These are phyloP conservation scores for Pomacea canaliculata DNA, from an alignment of 2,888 invertebrate species.

Conservation along the genomic window DNA sequence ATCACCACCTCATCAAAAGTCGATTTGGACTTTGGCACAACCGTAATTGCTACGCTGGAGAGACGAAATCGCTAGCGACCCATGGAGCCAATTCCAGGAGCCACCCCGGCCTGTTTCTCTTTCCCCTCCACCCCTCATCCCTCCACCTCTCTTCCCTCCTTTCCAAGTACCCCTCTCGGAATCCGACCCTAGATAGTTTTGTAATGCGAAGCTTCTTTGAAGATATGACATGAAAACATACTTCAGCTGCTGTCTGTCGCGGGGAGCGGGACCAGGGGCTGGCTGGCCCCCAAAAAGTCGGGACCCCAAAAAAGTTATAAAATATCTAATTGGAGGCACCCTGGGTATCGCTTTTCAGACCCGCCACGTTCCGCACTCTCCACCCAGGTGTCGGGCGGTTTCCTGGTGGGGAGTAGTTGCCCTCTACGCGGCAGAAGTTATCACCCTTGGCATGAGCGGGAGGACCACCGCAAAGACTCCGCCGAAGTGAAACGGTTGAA, in stretches of 20 bases:
- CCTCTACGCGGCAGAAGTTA: neutral
- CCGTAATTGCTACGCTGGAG: conserved; percentile 8
- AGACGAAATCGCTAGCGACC: neutral
- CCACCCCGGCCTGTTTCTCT: no score
- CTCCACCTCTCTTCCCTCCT: no score
- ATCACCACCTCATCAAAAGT: conserved; percentile 22
- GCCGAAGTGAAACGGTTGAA: no score
- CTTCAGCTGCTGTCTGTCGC: neutral
- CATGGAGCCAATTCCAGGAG: conserved; percentile 3
- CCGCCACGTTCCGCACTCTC: conserved; percentile 9
- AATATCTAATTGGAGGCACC: conserved; percentile 18
- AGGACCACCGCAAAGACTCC: conserved; percentile 1
- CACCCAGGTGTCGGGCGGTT: conserved; percentile 11
- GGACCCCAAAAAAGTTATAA: conserved; percentile 10
- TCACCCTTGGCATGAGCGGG: neutral
- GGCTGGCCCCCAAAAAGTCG: neutral
- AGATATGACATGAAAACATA: conserved; percentile 20
- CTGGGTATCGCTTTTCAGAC: neutral
- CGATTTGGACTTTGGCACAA: conserved; percentile 26
- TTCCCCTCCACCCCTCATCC: no score
- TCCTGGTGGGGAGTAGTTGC: neutral
- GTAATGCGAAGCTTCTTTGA: conserved; percentile 8
- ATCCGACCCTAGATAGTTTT: conserved; percentile 17
- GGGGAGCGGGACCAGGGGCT: neutral
- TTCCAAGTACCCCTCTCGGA: neutral